A percentile compares a stretch with the other conserved stretches of the same genome.
Conservation (phyloP, 2,113 vertebrate genomes). For the Herpailurus yagouaroundi region DNA sequence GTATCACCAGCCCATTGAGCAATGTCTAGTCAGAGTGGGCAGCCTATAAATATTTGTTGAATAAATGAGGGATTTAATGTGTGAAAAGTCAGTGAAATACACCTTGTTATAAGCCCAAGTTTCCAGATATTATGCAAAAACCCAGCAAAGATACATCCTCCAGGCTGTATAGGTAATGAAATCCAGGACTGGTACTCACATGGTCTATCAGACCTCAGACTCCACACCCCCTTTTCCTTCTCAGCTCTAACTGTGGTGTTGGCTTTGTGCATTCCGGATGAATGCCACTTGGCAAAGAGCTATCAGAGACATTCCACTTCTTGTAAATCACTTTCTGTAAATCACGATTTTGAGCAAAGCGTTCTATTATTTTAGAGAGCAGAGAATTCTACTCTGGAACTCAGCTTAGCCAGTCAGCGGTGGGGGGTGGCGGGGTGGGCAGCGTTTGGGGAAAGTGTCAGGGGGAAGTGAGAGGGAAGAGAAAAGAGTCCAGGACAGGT, state of each 20-base stretch:
- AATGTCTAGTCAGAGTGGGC: background rate
- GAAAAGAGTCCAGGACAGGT: background rate
- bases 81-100: background rate
- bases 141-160: background rate
- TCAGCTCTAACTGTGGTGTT: background rate
- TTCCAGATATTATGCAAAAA: background rate
- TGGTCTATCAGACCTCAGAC: background rate
- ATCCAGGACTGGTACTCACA: background rate
- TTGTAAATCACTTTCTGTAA: background rate
- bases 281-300: background rate
- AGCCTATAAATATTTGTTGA: background rate
- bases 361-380: background rate
- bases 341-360: background rate
- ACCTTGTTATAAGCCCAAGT: background rate
- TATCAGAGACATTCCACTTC: background rate
- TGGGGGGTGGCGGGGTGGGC: accelerated
- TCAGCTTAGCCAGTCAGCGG: background rate
- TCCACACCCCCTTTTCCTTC: background rate
- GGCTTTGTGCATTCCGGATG: background rate
- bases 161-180: background rate
- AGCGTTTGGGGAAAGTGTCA: background rate
- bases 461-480: background rate
- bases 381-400: background rate
- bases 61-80: background rate
- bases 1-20: background rate